Evolutionary conservation across 2,797 vertebrate genomes (phyloP).

Genomic region (Urosaurus nigricauda): DNA sequence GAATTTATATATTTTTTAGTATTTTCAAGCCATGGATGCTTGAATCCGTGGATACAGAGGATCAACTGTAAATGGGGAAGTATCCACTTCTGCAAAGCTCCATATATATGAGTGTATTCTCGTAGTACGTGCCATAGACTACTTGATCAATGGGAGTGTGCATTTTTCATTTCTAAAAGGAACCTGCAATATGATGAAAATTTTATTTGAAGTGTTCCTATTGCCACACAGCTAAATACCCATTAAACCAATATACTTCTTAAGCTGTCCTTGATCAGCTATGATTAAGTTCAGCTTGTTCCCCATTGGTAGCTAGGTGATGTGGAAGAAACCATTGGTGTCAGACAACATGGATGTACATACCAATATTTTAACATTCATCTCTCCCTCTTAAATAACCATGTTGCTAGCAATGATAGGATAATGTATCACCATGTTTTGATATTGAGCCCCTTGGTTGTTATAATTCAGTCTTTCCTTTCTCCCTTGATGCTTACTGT

Average conservation of each 20-base stretch:
- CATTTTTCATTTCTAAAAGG: not conserved
- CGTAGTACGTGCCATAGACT: too few relatives aligned
- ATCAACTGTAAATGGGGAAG: not conserved
- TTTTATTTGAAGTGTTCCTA: not conserved
- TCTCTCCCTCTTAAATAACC: not conserved
- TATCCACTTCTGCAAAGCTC: not conserved
- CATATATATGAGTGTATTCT: too few relatives aligned
- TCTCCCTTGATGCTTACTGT: not conserved
- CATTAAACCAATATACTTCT: not conserved
- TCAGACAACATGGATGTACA: too few relatives aligned
- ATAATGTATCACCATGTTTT: not conserved
- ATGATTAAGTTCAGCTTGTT: not conserved
- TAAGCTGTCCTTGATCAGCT: not conserved
- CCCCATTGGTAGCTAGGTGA: not conserved
- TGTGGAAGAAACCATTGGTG: not conserved
- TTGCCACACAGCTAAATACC: not conserved
- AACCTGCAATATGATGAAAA: not conserved
- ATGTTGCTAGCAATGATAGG: not conserved
- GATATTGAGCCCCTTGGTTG: not conserved
- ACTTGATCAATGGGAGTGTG: not conserved
- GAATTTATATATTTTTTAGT: too few relatives aligned
- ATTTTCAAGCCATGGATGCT: too few relatives aligned
- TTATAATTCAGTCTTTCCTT: not conserved
- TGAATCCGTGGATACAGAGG: too few relatives aligned
- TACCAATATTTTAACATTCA: not conserved